Evolutionary conservation across 2,797 vertebrate genomes (phyloP), one percentile per base, ranked within the genome.

Genomic region (Anabacerthia variegaticeps): DNA sequence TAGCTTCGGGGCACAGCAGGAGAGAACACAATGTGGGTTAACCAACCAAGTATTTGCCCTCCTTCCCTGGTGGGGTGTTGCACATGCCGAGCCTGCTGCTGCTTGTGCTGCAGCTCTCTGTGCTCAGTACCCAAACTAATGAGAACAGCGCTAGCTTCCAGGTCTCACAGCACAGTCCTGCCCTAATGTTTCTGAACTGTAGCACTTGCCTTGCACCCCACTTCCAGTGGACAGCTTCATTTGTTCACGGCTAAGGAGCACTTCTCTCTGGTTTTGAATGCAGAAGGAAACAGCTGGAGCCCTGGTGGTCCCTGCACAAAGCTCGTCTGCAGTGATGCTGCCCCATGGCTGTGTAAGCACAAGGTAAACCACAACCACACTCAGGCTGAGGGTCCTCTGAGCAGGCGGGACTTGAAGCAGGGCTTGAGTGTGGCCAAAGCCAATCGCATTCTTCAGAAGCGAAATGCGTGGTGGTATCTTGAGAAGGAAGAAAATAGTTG

Each of bases 301-400:
- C 20, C 27, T 4, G n/a, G 23, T 12, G 18, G 8, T 21, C 28
- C 17, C 37, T 6, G 23, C 32, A 4, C 6, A 7, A 22, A 76
- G n/a, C 34, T 39, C 0, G 0, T 34, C 37, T 36, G 63, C 20
- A 3, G 4, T 10, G 43, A 6, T 0, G 0, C 39, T 28, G 27
- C 26, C 37, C 32, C 0, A 2, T 0, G 1, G 8, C 48, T 36
- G 32, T 12, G 37, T 12, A 19, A 48, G 51, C 24, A 6, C 14
- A 5, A 24, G 43, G 16, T 26, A 24, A 51, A 73, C 28, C 12
- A 23, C 8, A 66, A 5, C 20, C 17, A 2, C 9, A 0, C 22
- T 15, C 1, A 2, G 26, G 4, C 8, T 39, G 26, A 58, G 23
- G 3, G 7, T 16, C 22, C 24, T 75, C n/a, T 39, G 10, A 20